Percentiles rank a stretch among this genome's conserved stretches.
Conservation (phyloP, 2,113 vertebrate genomes). For the Manacus vitellinus region DNA sequence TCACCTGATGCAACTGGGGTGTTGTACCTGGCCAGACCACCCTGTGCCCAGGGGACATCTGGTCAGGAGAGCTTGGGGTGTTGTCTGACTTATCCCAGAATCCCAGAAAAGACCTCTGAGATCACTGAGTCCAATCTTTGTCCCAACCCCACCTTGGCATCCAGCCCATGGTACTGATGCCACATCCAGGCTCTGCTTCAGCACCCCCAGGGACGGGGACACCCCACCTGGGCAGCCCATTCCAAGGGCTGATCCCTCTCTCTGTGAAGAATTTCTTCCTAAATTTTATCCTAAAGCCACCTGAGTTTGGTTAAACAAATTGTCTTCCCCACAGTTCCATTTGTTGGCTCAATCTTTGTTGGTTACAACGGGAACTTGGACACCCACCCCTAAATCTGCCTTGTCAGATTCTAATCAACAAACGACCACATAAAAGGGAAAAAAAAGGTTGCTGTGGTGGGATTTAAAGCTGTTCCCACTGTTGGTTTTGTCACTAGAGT, state of each 20-base stretch:
- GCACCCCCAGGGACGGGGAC: no score
- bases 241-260: no score
- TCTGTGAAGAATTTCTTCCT: no score
- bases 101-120: no score
- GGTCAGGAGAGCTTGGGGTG: neutral
- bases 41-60: neutral
- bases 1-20: neutral
- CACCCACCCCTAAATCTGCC: neutral
- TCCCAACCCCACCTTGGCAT: no score
- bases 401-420: neutral
- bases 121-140: no score
- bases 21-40: neutral
- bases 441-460: fast-evolving
- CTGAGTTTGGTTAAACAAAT: neutral
- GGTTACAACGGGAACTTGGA: neutral
- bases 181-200: no score
- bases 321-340: fast-evolving
- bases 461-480: neutral
- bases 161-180: no score
- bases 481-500: neutral
- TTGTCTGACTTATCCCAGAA: neutral
- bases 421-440: neutral
- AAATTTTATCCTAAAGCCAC: neutral
- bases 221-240: no score
- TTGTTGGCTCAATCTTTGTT: neutral